These are phyloP conservation scores for Neuroscelio doddi DNA, from an alignment of 2,888 invertebrate species.

Conservation along the genomic window DNA sequence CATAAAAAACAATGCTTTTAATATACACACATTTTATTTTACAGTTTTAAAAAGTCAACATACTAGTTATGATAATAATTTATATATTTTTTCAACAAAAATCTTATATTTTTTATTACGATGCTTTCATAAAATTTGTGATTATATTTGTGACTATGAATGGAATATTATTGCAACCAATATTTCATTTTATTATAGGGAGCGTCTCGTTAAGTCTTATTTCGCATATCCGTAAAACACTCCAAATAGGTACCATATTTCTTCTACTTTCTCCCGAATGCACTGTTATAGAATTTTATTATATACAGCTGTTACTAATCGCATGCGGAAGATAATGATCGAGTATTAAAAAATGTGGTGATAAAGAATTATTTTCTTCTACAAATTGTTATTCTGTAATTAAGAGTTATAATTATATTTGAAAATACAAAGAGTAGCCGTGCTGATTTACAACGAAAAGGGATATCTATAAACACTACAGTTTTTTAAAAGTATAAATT, in stretches of 20 bases:
- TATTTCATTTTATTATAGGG: constrained; percentile 10
- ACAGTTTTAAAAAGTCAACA: too few species aligned
- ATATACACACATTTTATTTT: too few species aligned
- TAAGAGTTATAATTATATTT: too few species aligned
- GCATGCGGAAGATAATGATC: constrained; percentile 14
- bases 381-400: too few species aligned
- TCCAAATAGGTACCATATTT: constrained; percentile 27
- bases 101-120: neutral
- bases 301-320: constrained; percentile 12
- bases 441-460: too few species aligned
- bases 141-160: too few species aligned
- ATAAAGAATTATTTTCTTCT: neutral
- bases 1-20: too few species aligned
- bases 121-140: constrained; percentile 15
- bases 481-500: too few species aligned
- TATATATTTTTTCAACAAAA: too few species aligned
- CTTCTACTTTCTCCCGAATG: constrained; percentile 39
- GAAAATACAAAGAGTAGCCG: too few species aligned
- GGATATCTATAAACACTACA: too few species aligned
- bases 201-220: constrained; percentile 10
- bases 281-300: constrained; percentile 25
- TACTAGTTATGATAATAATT: too few species aligned
- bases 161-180: constrained; percentile 3
- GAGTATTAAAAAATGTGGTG: constrained; percentile 10
- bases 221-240: constrained; percentile 26